Conservation (phyloP, 1,140 invertebrate genomes). For the Steinernema khuongi region DNA sequence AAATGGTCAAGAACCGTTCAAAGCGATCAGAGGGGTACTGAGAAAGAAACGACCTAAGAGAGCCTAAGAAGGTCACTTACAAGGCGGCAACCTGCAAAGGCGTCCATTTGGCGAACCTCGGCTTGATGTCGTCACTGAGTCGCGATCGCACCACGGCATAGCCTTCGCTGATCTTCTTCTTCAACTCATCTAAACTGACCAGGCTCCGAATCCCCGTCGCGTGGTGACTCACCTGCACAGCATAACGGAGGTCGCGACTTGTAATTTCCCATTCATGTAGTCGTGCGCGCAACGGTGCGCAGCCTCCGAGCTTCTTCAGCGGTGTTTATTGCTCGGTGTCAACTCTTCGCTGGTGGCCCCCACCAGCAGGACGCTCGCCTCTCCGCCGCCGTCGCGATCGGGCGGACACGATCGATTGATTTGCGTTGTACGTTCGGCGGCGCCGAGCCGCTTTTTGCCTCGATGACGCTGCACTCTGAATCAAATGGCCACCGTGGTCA, state of each 20-base stretch:
- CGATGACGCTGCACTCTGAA: neutral
- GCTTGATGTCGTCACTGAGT: conserved; percentile 59
- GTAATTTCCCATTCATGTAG: conserved; percentile 59
- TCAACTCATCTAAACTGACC: conserved; percentile 59
- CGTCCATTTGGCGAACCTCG: conserved; percentile 56
- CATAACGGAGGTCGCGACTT: conserved; percentile 59
- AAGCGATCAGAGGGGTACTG: too few relatives aligned
- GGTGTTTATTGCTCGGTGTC: neutral
- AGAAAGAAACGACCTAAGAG: conserved; percentile 37
- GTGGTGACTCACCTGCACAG: conserved; percentile 54
- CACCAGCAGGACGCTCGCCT: neutral
- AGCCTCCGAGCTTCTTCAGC: neutral
- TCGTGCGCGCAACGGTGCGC: neutral
- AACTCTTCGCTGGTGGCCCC: conserved; percentile 7
- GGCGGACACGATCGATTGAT: neutral
- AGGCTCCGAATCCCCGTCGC: neutral
- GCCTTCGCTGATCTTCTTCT: conserved; percentile 61
- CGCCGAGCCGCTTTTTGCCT: neutral
- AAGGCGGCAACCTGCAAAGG: conserved; percentile 59
- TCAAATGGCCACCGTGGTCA: too few relatives aligned
- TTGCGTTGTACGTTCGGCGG: neutral
- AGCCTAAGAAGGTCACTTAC: conserved; percentile 42
- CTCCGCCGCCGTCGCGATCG: neutral
- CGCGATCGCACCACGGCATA: conserved; percentile 60
- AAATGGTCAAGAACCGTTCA: too few relatives aligned